Evolutionary conservation across 2,888 invertebrate species (phyloP), one percentile per base, ranked within the genome.

Genomic region (Halictus quadricinctus): DNA sequence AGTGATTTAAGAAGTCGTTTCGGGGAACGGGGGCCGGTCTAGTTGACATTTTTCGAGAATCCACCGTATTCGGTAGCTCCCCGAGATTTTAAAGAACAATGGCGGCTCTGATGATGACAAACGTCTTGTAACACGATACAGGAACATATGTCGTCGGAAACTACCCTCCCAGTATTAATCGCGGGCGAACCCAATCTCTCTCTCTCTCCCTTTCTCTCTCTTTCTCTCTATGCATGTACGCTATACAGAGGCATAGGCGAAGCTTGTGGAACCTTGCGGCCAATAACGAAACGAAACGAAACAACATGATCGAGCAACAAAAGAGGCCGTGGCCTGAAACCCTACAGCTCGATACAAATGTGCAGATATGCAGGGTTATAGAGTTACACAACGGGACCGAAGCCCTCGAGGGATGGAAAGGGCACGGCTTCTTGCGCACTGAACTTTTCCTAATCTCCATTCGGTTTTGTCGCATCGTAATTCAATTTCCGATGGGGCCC

Each of bases 21-120:
- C 85, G 79, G 2, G 15, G 79, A 70, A 89, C 76, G 64, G 77
- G 64, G n/a, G 54, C 48, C 43, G 76, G 78, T 60, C 36, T 43
- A n/a, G 89, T 86, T 88, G 91, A 89, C 87, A 88, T 54, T 92
- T 90, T 91, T 84, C 82, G 86, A 88, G 90, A 89, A 91, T 89
- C 84, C 81, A 74, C 58, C 73, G 85, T 83, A 72, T 81, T 82
- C 80, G 84, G 90, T 87, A 88, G 89, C 89, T 86, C 91, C 90
- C 91, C 88, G 83, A 88, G 91, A 80, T 87, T 81, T 80, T 79
- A 73, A 89, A 91, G 93, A 94, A 94, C 94, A 94, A 94, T 94
- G 90, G 90, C 90, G 85, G 79, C 89, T 89, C 92, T 94, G 94
- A 94, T 93, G 94, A 94, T 94, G 94, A 94, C 93, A 94, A 94